A percentile compares a stretch with the other conserved stretches of the same genome.
Evolutionary conservation across 2,797 vertebrate species (phyloP).

Genomic region (Tapirus indicus): DNA sequence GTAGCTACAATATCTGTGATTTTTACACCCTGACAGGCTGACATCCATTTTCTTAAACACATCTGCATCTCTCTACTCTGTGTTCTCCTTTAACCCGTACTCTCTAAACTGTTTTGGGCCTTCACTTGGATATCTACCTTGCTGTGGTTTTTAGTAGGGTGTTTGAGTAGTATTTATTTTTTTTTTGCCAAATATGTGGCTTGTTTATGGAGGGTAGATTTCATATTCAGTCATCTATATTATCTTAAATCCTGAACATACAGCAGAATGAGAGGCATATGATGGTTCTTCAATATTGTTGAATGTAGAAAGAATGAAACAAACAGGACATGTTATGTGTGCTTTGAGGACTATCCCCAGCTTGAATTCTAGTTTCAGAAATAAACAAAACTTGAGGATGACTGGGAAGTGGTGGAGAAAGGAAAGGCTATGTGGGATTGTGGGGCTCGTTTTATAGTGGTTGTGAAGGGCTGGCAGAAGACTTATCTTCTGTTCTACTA

Average conservation of each 20-base stretch:
- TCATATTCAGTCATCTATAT: neutral
- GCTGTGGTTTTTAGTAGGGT: neutral
- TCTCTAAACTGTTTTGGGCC: neutral
- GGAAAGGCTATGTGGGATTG: neutral
- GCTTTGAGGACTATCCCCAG: neutral
- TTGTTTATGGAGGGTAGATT: neutral
- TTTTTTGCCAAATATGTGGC: neutral
- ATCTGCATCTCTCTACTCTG: neutral
- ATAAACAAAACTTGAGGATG: neutral
- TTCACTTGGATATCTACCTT: neutral
- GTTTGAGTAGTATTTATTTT: neutral
- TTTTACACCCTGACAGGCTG: neutral
- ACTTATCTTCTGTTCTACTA: neutral
- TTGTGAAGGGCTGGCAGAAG: neutral
- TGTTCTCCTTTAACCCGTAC: neutral
- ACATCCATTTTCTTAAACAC: neutral
- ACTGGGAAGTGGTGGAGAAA: neutral
- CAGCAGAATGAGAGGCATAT: neutral
- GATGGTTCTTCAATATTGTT: neutral
- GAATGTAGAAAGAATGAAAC: neutral
- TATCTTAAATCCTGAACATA: neutral
- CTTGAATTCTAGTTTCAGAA: neutral
- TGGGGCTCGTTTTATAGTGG: too few species aligned
- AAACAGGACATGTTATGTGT: neutral
- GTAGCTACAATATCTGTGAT: neutral